Percentiles rank a stretch among this genome's conserved stretches.
Conservation (phyloP, 2,113 vertebrate species). For the Nettapus auritus region DNA sequence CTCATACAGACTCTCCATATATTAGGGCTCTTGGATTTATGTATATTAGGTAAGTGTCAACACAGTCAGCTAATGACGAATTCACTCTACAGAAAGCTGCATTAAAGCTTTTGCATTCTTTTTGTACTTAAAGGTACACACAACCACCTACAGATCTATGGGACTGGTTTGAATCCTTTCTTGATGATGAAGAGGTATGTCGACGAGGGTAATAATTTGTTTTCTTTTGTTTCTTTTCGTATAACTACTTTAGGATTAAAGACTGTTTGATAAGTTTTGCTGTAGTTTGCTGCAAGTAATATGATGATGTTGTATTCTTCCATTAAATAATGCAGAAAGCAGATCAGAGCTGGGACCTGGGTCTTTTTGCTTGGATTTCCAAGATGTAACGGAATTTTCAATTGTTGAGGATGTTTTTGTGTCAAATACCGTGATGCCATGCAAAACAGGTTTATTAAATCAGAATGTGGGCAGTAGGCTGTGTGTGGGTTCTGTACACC, state of each 20-base stretch:
- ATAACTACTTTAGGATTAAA: background rate
- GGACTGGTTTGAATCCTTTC: slow-evolving; percentile 98
- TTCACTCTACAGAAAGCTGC: background rate
- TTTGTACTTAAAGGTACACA: slow-evolving; percentile 88
- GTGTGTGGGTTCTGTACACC: background rate
- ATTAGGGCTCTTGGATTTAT: slow-evolving; percentile 99
- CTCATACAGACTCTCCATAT: slow-evolving; percentile 97
- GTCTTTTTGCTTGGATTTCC: background rate
- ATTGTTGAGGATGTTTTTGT: background rate
- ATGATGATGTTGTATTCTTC: background rate
- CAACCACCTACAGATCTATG: slow-evolving; percentile 96
- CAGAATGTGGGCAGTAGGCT: background rate
- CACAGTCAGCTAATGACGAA: background rate
- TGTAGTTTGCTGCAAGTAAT: background rate
- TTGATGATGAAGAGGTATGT: slow-evolving; percentile 99
- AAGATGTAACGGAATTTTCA: background rate
- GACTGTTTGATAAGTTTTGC: background rate
- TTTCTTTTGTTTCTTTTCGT: slow-evolving; percentile 75
- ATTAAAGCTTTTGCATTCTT: background rate
- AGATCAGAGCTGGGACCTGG: background rate
- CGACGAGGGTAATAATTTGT: slow-evolving; percentile 93
- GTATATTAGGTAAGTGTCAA: slow-evolving; percentile 91
- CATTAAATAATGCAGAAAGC: background rate
- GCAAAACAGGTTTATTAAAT: background rate
- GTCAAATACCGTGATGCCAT: background rate